Evolutionary conservation across 1,140 invertebrate genomes (phyloP).

Genomic region (Lordiphosa stackelbergi): DNA sequence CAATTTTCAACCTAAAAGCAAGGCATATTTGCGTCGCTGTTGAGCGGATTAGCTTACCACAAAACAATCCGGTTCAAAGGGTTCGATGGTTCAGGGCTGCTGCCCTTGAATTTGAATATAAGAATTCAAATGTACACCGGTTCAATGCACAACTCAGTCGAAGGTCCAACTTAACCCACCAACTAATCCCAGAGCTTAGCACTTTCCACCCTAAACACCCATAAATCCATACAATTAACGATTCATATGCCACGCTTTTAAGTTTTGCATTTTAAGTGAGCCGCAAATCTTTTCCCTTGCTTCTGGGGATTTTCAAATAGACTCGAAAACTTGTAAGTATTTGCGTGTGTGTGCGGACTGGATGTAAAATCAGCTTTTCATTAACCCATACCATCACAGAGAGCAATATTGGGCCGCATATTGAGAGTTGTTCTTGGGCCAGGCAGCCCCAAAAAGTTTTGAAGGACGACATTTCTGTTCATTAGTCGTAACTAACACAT

Average conservation of each 20-base stretch:
- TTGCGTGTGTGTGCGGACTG: constrained; percentile 26
- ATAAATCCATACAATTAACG: constrained; percentile 51
- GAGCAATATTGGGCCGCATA: constrained; percentile 16
- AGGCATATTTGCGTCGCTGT: too few relatives aligned
- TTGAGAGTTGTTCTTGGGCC: constrained; percentile 17
- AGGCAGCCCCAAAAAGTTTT: constrained; percentile 58
- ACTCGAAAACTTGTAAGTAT: constrained; percentile 33
- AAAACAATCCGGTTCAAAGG: too few relatives aligned
- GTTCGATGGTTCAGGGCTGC: too few relatives aligned
- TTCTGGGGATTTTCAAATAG: constrained; percentile 37
- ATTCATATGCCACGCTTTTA: constrained; percentile 63
- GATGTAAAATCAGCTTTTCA: constrained; percentile 58
- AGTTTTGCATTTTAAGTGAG: constrained; percentile 56
- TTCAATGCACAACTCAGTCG: too few relatives aligned
- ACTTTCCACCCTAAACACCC: constrained; percentile 1
- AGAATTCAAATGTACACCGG: too few relatives aligned
- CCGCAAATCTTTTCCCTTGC: constrained; percentile 51
- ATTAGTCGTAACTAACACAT: constrained; percentile 43
- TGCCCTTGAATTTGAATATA: too few relatives aligned
- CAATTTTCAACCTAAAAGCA: too few relatives aligned
- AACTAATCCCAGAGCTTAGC: constrained; percentile 6
- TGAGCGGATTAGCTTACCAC: too few relatives aligned
- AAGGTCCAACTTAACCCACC: not conserved
- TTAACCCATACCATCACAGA: constrained; percentile 44
- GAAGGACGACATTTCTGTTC: constrained; percentile 70